These are phyloP conservation scores for Falco punctatus DNA, from an alignment of 2,113 vertebrate species.

Conservation along the genomic window DNA sequence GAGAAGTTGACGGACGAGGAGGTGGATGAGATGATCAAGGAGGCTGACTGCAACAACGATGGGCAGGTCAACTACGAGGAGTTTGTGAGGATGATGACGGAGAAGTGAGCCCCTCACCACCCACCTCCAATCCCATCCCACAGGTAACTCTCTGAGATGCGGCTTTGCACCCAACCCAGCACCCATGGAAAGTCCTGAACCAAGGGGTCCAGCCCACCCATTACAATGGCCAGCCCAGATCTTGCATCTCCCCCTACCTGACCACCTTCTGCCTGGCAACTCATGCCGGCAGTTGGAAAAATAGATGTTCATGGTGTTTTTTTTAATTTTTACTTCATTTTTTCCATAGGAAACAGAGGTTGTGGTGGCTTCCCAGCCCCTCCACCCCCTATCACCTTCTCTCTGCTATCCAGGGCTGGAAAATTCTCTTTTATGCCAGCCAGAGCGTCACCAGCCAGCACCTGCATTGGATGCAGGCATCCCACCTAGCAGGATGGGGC, in stretches of 20 bases:
- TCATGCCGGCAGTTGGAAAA: not conserved
- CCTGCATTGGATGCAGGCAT: fast-evolving
- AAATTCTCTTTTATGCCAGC: not conserved
- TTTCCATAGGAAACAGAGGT: not conserved
- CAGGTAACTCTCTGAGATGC: not conserved
- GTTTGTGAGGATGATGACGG: slow-evolving; percentile 61
- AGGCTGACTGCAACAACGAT: slow-evolving; percentile 45
- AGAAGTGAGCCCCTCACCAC: not conserved
- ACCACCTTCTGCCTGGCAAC: not conserved
- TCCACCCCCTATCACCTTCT: not conserved
- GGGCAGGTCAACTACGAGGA: slow-evolving; percentile 66
- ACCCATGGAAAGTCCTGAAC: not conserved
- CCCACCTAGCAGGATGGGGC: not conserved
- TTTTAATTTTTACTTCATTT: not conserved
- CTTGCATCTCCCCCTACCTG: fast-evolving
- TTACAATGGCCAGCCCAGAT: not conserved
- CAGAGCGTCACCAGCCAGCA: fast-evolving
- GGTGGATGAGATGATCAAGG: slow-evolving; percentile 60
- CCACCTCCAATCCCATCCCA: fast-evolving
- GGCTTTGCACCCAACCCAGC: fast-evolving
- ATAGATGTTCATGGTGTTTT: fast-evolving
- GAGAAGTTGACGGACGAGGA: slow-evolving; percentile 66
- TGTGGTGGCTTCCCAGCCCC: not conserved
- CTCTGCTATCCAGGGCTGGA: not conserved
- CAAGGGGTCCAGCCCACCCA: not conserved